Base-by-base conservation (phyloP, 2,888 invertebrate genomes). In the Coenonympha glycerion region DNA sequence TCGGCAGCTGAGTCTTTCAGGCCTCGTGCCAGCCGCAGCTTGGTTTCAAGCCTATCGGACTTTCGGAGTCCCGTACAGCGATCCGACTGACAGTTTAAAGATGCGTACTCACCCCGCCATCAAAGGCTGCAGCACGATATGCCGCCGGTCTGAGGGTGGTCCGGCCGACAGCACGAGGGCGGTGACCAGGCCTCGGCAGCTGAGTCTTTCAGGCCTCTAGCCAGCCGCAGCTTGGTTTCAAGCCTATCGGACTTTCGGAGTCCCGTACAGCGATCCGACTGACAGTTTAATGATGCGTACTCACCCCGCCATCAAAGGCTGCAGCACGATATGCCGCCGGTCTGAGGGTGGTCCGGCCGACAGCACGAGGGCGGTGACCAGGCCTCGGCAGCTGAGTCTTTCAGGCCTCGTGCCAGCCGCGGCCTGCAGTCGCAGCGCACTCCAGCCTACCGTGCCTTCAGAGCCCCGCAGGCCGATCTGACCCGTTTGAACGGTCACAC, bases 221-320 rank as follows among this genome's bases (percentile, higher is more conserved):
- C 67, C 65, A 1, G 59, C 64, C 1, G 63, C 63, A 3, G 13
- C n/a, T n/a, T n/a, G n/a, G n/a, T n/a, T n/a, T n/a, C n/a, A n/a
- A n/a, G n/a, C n/a, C n/a, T n/a, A n/a, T n/a, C n/a, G n/a, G n/a
- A n/a, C n/a, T n/a, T n/a, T n/a, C n/a, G n/a, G n/a, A n/a, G n/a
- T n/a, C n/a, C n/a, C n/a, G n/a, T n/a, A n/a, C n/a, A n/a, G n/a
- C n/a, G n/a, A n/a, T n/a, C n/a, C n/a, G n/a, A n/a, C n/a, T n/a
- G n/a, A n/a, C n/a, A n/a, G n/a, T n/a, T 30, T 11, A 11, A 3
- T 16, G 31, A 0, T n/a, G n/a, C n/a, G 11, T 9, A 51, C 63
- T 60, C 44, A 84, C 84, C 85, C 85, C 1, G 78, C 9, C 56
- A 72, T 68, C 2, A 76, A 41, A 0, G 86, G 86, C 4, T 79